Base-by-base conservation (phyloP, 1,140 invertebrate genomes). In the Calliphora vicina region DNA sequence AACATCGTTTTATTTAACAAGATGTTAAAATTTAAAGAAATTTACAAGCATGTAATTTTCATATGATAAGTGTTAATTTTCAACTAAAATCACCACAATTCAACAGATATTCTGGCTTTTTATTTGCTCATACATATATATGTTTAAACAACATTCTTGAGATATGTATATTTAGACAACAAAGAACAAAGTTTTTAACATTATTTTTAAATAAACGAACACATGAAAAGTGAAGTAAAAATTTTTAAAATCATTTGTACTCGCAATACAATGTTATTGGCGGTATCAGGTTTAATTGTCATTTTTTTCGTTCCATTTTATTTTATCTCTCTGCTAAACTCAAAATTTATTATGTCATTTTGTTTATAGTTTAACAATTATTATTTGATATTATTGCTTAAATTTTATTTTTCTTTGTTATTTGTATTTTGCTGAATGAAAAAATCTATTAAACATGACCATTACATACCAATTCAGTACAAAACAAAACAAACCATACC, bases 331-430 rank as follows among this genome's bases (percentile, higher is more conserved):
- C 15, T 50, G 10, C 35, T 35, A 35, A 35, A 35, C 10, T 29
- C 1, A 26, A 73, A 17, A 73, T 73, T 73, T 76, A 35, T 76
- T 76, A 42, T 76, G 35, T 76, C n/a, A 76, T 42, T 76, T 76
- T 76, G 27, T 26, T 42, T 42, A n/a, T 20, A 76, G 12, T 27
- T 73, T 25, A 15, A 20, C 15, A 76, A 76, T 42, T 76, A 76
- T 42, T 76, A 35, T 29, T 29, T 27, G 67, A n/a, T 72, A 13
- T 72, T 72, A 29, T 73, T 29, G 2, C 26, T 27, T 27, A 27
- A 35, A 35, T 73, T 73, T 57, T 17, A 57, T 57, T 57, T 57
- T n/a, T 73, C 5, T 57, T 57, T 57, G 50, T 57, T 57, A 17
- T 45, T 1, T 45, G 9, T 45, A 45, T 57, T 35, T 35, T 35